A percentile compares a stretch with the other conserved stretches of the same genome.
phyloP scores from a whole-genome alignment of 2,113 vertebrate genomes.

The Porphyrio hochstetteri region DNA sequence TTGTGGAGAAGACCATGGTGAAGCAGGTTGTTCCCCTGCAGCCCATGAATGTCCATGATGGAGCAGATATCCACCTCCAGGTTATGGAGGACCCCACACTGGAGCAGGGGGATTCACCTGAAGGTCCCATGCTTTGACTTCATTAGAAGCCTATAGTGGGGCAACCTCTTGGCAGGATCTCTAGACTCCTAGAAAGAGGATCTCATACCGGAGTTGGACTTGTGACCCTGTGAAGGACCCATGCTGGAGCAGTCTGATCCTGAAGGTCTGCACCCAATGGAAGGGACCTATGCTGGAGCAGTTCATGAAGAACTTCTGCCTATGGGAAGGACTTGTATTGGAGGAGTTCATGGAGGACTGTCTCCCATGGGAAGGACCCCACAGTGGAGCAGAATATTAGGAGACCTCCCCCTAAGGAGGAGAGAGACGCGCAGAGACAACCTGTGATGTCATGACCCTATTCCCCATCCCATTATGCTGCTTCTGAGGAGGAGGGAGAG shows the following conservation, averaged over 20 bases:
- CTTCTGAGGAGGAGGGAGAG: background rate
- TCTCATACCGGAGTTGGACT: too few species aligned
- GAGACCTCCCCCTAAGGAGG: background rate
- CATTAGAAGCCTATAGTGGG: background rate
- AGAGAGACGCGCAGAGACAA: background rate
- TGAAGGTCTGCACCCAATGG: background rate
- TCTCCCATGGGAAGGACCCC: too few species aligned
- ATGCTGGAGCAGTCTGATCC: too few species aligned
- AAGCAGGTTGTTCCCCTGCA: background rate
- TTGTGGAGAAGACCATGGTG: fast-evolving
- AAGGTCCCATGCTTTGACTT: background rate
- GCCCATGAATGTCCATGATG: fast-evolving
- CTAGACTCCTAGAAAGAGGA: background rate
- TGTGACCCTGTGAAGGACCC: background rate
- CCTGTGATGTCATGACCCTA: too few species aligned
- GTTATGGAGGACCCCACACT: fast-evolving
- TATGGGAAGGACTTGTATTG: background rate
- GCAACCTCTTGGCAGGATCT: background rate
- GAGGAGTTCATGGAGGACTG: background rate
- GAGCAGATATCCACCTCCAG: background rate
- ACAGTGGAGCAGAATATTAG: background rate
- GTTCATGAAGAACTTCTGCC: too few species aligned
- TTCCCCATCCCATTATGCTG: fast-evolving
- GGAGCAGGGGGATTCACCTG: background rate
- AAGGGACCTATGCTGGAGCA: background rate